A percentile compares a stretch with the other conserved stretches of the same genome.
Evolutionary conservation across 2,113 vertebrate genomes (phyloP).

Genomic region (Thryonomys swinderianus): DNA sequence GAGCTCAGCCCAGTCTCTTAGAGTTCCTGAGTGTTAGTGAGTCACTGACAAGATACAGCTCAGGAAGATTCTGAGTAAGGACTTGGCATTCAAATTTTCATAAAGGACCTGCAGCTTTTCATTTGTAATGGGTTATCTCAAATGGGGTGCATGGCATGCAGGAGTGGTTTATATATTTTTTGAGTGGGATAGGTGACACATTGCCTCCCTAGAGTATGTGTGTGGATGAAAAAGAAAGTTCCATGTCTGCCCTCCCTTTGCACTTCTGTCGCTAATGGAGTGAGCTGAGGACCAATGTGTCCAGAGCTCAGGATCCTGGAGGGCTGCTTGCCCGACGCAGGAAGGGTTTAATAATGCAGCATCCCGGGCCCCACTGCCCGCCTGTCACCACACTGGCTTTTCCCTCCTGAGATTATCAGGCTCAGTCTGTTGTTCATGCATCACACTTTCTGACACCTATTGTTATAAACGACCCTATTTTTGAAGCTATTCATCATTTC

Average conservation of each 20-base stretch:
- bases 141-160: not conserved
- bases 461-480: conserved; percentile 74
- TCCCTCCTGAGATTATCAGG: conserved; percentile 38
- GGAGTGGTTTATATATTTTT: not conserved
- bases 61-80: not conserved
- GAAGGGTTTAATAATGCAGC: conserved; percentile 54
- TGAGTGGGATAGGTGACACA: not conserved
- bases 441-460: conserved; percentile 67
- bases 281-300: not conserved
- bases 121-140: not conserved
- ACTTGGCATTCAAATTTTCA: not conserved
- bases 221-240: not conserved
- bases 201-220: not conserved
- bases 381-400: conserved; percentile 12
- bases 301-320: conserved; percentile 5
- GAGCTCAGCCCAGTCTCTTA: not conserved
- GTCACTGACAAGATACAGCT: not conserved
- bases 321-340: conserved; percentile 53
- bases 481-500: conserved; percentile 72
- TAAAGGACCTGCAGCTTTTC: not conserved
- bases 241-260: not conserved
- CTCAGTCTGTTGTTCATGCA: conserved; percentile 63
- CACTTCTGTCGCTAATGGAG: not conserved
- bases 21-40: not conserved
- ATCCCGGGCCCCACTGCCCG: not conserved